Evolutionary conservation across 2,888 invertebrate genomes (phyloP).

Genomic region (Rugalucina vietnamica): DNA sequence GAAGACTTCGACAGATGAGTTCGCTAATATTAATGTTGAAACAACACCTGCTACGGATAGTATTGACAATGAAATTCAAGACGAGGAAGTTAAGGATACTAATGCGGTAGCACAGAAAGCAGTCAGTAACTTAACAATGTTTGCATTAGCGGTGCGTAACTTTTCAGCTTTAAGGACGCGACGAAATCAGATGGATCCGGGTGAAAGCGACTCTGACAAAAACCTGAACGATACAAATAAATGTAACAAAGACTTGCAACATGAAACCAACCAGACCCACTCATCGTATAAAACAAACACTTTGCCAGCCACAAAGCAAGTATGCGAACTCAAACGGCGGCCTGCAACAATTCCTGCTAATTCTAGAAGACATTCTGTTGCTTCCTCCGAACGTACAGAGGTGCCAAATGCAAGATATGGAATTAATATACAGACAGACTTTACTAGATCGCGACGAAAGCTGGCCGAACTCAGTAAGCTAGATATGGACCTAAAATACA

Average conservation of each 20-base stretch:
- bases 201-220: not conserved
- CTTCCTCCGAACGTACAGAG: conserved; percentile 25
- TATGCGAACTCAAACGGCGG: too few relatives aligned
- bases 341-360: conserved; percentile 31
- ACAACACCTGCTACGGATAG: too few relatives aligned
- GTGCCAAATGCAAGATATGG: conserved; percentile 52
- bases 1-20: too few relatives aligned
- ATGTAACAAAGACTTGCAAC: too few relatives aligned
- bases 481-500: conserved; percentile 61
- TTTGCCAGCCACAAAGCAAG: too few relatives aligned
- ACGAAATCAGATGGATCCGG: not conserved
- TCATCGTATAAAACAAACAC: too few relatives aligned
- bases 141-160: conserved; percentile 48
- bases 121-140: conserved; percentile 54
- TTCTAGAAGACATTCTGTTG: conserved; percentile 15
- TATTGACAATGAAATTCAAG: too few relatives aligned
- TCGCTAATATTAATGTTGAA: too few relatives aligned
- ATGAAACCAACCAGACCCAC: too few relatives aligned
- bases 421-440: conserved; percentile 58
- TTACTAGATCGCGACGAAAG: conserved; percentile 61
- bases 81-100: not conserved
- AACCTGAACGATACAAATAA: too few relatives aligned
- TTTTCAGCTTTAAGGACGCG: conserved; percentile 24
- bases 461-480: conserved; percentile 64
- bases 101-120: not conserved